Percentiles rank a stretch among this genome's conserved stretches.
phyloP scores from a whole-genome alignment of 1,140 invertebrate species.

The Wasmannia auropunctata region DNA sequence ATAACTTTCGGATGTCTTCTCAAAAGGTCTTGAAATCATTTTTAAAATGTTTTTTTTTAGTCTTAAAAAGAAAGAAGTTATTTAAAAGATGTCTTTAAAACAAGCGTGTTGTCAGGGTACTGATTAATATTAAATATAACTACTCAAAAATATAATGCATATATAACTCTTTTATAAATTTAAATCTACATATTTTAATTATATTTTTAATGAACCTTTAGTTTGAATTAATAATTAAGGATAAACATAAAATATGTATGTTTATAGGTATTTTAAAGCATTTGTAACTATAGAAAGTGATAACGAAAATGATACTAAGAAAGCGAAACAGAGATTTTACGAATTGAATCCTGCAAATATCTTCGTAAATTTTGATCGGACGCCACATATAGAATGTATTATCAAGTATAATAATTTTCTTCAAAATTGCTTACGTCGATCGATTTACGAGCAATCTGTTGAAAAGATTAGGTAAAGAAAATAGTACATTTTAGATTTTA shows the following conservation, averaged over 20 bases:
- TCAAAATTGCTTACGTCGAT: slow-evolving; percentile 62
- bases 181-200: slow-evolving; percentile 52
- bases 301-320: slow-evolving; percentile 76
- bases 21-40: too few relatives aligned
- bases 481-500: slow-evolving; percentile 51
- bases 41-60: too few relatives aligned
- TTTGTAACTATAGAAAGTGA: slow-evolving; percentile 85
- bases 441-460: slow-evolving; percentile 71
- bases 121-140: not conserved
- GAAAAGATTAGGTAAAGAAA: slow-evolving; percentile 70
- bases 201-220: not conserved
- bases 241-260: slow-evolving; percentile 32
- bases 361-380: slow-evolving; percentile 75
- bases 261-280: slow-evolving; percentile 84
- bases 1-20: too few relatives aligned
- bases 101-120: too few relatives aligned
- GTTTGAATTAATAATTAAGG: not conserved
- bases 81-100: too few relatives aligned
- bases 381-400: slow-evolving; percentile 69
- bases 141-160: not conserved
- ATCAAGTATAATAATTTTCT: slow-evolving; percentile 73
- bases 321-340: slow-evolving; percentile 83
- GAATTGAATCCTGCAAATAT: slow-evolving; percentile 75
- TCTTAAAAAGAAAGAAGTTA: too few relatives aligned
- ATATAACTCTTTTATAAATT: slow-evolving; percentile 10